A percentile compares a stretch with the other conserved stretches of the same genome.
These are phyloP conservation scores for Cephus spinipes DNA, from an alignment of 2,888 invertebrate genomes.

Conservation along the genomic window DNA sequence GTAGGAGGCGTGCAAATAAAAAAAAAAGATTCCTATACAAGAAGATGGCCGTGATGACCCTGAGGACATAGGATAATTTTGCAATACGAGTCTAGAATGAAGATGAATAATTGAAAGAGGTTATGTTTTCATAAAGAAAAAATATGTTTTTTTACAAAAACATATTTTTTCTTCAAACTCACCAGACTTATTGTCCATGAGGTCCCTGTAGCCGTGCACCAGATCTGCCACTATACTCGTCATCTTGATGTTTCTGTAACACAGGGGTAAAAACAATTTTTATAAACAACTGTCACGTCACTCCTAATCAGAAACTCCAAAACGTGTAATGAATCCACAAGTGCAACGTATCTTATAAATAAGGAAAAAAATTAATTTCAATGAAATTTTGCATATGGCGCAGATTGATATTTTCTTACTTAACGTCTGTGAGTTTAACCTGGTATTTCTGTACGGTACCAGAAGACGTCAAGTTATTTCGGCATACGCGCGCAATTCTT, in stretches of 20 bases:
- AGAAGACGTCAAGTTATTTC: background rate
- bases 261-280: conserved; percentile 17
- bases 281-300: background rate
- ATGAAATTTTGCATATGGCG: background rate
- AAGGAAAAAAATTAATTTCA: background rate
- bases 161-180: conserved; percentile 7
- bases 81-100: background rate
- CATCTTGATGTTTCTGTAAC: conserved; percentile 68
- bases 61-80: background rate
- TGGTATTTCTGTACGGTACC: background rate
- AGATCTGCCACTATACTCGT: conserved; percentile 69
- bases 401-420: background rate
- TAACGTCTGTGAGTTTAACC: background rate
- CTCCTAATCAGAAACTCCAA: too few relatives aligned
- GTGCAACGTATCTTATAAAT: too few relatives aligned
- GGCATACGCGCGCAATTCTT: background rate
- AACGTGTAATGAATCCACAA: too few relatives aligned
- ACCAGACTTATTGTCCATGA: conserved; percentile 81
- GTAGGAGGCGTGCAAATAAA: background rate
- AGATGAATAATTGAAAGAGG: background rate
- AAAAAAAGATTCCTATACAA: background rate
- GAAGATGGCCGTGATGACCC: background rate
- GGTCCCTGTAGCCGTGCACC: conserved; percentile 75
- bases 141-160: background rate
- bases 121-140: too few relatives aligned